phyloP scores from a whole-genome alignment of 2,113 vertebrate genomes.

The Hassar affinis region DNA sequence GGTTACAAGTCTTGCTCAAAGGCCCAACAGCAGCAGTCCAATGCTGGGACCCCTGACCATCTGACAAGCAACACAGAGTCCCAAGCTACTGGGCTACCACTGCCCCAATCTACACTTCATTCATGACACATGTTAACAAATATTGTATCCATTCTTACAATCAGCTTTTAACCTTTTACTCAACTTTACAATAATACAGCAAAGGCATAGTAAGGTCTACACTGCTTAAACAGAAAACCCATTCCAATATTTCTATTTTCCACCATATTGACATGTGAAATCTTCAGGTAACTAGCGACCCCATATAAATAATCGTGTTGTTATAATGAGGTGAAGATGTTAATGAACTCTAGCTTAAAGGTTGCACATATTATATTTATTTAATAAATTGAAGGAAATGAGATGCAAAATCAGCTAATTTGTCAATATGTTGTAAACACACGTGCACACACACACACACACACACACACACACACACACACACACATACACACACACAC shows the following conservation, averaged over 20 bases:
- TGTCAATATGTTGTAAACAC: not conserved
- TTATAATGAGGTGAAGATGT: not conserved
- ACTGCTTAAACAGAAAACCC: not conserved
- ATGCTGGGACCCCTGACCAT: too few species aligned
- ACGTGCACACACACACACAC: not conserved
- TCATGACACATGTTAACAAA: not conserved
- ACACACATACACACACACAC: not conserved
- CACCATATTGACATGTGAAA: not conserved
- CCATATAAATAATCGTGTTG: not conserved
- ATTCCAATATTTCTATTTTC: not conserved
- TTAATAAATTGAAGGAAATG: conserved; percentile 15
- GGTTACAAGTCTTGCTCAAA: too few species aligned
- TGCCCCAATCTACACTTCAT: not conserved
- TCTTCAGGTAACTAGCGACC: not conserved
- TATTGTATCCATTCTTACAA: too few species aligned
- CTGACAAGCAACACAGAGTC: too few species aligned
- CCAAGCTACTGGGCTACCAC: too few species aligned
- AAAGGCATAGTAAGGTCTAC: not conserved
- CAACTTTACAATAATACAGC: not conserved
- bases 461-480: not conserved
- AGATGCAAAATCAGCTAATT: not conserved
- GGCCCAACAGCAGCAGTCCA: too few species aligned
- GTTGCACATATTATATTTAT: not conserved
- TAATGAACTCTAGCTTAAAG: not conserved
- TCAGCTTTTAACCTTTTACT: too few species aligned